Evolutionary conservation across 2,113 vertebrate genomes (phyloP).

Genomic region (Campylorhamphus procurvoides): DNA sequence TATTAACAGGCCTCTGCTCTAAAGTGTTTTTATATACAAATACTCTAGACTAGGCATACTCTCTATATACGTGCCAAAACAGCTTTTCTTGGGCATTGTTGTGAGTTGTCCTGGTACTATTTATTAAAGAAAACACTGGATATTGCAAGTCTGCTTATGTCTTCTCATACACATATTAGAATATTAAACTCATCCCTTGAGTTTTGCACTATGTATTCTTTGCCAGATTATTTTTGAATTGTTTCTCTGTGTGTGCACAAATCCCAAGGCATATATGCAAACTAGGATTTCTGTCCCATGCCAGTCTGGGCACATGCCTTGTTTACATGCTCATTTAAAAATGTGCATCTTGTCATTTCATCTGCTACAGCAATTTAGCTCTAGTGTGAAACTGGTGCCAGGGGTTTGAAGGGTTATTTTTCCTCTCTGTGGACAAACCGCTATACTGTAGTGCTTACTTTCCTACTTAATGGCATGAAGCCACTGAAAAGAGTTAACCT

Average conservation of each 20-base stretch:
- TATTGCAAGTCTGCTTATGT: neutral
- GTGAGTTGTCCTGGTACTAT: neutral
- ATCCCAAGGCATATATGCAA: neutral
- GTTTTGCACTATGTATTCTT: neutral
- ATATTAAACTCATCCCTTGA: neutral
- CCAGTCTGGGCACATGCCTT: neutral
- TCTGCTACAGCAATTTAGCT: slow-evolving; percentile 38
- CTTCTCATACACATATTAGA: neutral
- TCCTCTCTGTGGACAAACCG: slow-evolving; percentile 1
- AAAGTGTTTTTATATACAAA: neutral
- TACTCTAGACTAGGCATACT: neutral
- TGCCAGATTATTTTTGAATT: neutral
- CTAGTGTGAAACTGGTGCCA: neutral
- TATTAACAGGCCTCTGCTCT: neutral
- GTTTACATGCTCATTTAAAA: slow-evolving; percentile 7
- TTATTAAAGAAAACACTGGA: neutral
- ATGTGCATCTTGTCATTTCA: slow-evolving; percentile 2
- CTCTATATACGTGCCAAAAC: neutral
- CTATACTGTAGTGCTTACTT: neutral
- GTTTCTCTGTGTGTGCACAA: neutral
- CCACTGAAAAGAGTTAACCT: slow-evolving; percentile 31
- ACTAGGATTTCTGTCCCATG: neutral
- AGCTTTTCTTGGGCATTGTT: neutral
- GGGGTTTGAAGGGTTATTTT: slow-evolving; percentile 41
- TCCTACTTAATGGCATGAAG: slow-evolving; percentile 21